A percentile compares a stretch with the other conserved stretches of the same genome.
These are phyloP conservation scores for Rugalucina vietnamica DNA, from an alignment of 2,888 invertebrate genomes.

Conservation along the genomic window DNA sequence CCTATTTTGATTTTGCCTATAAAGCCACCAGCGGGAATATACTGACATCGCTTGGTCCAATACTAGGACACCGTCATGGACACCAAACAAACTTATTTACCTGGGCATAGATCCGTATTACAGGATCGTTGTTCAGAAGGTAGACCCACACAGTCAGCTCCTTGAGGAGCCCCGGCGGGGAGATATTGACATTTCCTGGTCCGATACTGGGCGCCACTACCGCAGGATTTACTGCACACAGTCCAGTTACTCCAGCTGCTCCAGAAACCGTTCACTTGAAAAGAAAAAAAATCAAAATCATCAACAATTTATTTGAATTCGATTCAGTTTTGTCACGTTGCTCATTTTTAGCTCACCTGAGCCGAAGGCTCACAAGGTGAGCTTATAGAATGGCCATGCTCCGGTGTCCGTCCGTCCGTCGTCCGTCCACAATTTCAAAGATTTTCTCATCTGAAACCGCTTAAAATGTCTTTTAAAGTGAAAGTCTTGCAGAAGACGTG, in stretches of 20 bases:
- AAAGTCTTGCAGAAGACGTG: no score
- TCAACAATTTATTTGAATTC: no score
- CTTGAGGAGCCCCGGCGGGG: conserved; percentile 31
- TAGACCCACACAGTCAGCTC: conserved; percentile 36
- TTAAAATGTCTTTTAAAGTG: no score
- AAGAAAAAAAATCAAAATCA: no score
- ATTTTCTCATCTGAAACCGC: no score
- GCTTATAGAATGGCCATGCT: neutral
- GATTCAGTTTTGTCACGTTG: no score
- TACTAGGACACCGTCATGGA: no score
- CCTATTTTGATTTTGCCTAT: no score
- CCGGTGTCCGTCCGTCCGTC: neutral
- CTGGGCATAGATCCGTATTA: conserved; percentile 40
- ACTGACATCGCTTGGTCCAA: no score
- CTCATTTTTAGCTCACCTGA: no score
- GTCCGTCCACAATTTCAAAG: neutral
- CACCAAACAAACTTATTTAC: no score
- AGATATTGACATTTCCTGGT: conserved; percentile 38
- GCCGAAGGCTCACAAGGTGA: neutral
- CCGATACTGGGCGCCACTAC: conserved; percentile 39
- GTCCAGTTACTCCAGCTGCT: conserved; percentile 38
- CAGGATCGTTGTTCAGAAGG: conserved; percentile 8
- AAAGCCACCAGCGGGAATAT: no score
- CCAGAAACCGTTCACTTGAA: conserved; percentile 41
- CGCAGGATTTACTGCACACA: conserved; percentile 40